Evolutionary conservation across 2,888 invertebrate species (phyloP).

Genomic region (Thereva unica): DNA sequence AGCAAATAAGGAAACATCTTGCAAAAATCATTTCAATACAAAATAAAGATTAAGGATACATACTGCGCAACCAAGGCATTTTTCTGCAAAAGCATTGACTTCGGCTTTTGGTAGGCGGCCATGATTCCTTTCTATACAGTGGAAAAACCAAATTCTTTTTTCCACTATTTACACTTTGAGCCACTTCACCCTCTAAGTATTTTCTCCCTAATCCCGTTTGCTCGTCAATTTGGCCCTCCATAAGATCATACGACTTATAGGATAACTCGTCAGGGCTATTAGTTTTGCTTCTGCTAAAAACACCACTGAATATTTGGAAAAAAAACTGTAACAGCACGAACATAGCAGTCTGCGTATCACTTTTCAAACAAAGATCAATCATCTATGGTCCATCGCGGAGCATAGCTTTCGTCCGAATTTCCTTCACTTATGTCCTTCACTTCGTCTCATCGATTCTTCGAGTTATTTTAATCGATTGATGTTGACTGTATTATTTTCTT

Average conservation of each 20-base stretch:
- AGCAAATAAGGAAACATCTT: no score
- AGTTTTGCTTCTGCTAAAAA: constrained; percentile 16
- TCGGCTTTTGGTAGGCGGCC: constrained; percentile 36
- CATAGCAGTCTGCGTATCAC: constrained; percentile 36
- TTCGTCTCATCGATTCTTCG: no score
- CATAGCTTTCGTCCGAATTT: not conserved
- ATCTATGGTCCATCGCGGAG: constrained; percentile 4
- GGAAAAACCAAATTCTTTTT: constrained; percentile 7
- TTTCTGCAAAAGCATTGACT: constrained; percentile 44
- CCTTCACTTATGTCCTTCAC: no score
- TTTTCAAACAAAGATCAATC: constrained; percentile 17
- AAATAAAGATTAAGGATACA: constrained; percentile 29
- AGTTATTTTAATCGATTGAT: no score
- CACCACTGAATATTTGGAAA: constrained; percentile 36
- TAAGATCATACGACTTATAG: no score
- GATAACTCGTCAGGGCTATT: not conserved
- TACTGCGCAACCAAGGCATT: constrained; percentile 46
- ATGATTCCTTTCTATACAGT: constrained; percentile 37
- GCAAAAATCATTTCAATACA: not conserved
- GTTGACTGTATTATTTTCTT: no score
- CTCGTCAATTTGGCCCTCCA: no score
- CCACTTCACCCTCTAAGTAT: no score
- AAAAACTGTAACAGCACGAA: constrained; percentile 38
- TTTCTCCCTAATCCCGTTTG: no score
- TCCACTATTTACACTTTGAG: no score